Base-by-base conservation (phyloP, 2,888 invertebrate species). In the Drymonia ruficornis region DNA sequence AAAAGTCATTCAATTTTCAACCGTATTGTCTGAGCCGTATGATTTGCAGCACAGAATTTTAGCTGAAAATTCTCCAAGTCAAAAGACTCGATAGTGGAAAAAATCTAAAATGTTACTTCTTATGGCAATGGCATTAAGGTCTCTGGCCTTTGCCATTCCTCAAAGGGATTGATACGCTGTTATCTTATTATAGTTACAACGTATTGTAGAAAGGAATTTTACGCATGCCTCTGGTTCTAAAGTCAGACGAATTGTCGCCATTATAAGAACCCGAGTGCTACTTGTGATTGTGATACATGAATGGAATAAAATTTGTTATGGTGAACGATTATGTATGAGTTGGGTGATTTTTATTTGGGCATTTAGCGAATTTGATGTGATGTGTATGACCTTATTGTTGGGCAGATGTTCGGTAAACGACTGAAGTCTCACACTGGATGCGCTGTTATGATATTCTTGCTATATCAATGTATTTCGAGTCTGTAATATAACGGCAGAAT, bases 101-200 rank as follows among this genome's bases (percentile, higher is more conserved):
- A 13, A 7, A 40, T 16, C 9, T 1, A 11, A 16, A 1, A 15
- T 40, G n/a, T 1, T 16, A 40, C 50, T 52, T 56, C 49, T 56
- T 54, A 64, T 69, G 64, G 47, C 61, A 55, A 52, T 60, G 28
- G 55, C 55, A 59, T 71, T 72, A 67, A 58, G 62, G 65, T 53
- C 56, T 65, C 69, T 77, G 13, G 49, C 50, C 18, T 78, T 69
- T 51, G 58, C 50, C 53, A 66, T 69, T 64, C 53, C 56, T 45
- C 28, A 9, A 63, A 67, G 61, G 52, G 65, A 75, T 72, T 72
- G 74, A 84, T 80, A 79, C 78, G 71, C 72, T 78, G 83, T 82
- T 86, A 84, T 87, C 76, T 78, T 85, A 82, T 83, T 79, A 81
- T 81, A 80, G 76, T 84, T 85, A 81, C 81, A 83, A 76, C 72